phyloP scores from a whole-genome alignment of 2,797 vertebrate genomes.

The Craterocephalus amniculus region DNA sequence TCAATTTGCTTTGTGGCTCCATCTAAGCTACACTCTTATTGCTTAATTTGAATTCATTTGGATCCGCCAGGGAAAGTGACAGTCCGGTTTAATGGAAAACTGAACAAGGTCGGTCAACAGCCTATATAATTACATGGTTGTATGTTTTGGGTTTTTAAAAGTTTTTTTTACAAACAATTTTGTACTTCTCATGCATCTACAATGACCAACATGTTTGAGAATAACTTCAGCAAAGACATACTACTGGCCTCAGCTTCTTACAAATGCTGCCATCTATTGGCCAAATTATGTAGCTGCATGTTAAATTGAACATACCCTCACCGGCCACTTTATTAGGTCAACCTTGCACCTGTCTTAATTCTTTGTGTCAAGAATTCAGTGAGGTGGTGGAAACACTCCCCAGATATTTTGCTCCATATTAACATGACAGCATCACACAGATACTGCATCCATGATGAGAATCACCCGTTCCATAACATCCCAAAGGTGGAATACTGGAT shows the following conservation, averaged over 20 bases:
- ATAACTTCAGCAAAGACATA: conserved; percentile 1
- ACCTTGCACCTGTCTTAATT: too few relatives aligned
- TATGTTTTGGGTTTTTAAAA: not conserved
- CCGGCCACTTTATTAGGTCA: too few relatives aligned
- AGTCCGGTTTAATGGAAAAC: conserved; percentile 74
- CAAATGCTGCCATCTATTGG: conserved; percentile 66
- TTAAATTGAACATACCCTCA: not conserved
- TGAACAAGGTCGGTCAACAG: conserved; percentile 50
- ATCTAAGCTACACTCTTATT: conserved; percentile 81
- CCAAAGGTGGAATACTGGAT: too few relatives aligned
- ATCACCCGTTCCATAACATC: too few relatives aligned
- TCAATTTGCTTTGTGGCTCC: conserved; percentile 81
- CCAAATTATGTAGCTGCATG: conserved; percentile 3
- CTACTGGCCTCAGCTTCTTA: not conserved
- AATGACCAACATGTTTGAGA: not conserved
- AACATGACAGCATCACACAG: too few relatives aligned
- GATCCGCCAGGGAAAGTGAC: conserved; percentile 76
- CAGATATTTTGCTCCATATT: too few relatives aligned
- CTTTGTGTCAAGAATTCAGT: too few relatives aligned
- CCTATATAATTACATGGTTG: conserved; percentile 46
- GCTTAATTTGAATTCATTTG: conserved; percentile 85
- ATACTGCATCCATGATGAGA: too few relatives aligned
- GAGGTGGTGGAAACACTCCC: too few relatives aligned
- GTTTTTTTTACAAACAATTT: not conserved
- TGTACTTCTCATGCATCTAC: not conserved